Evolutionary conservation across 2,888 invertebrate genomes (phyloP).

Genomic region (Spilosoma lubricipeda): DNA sequence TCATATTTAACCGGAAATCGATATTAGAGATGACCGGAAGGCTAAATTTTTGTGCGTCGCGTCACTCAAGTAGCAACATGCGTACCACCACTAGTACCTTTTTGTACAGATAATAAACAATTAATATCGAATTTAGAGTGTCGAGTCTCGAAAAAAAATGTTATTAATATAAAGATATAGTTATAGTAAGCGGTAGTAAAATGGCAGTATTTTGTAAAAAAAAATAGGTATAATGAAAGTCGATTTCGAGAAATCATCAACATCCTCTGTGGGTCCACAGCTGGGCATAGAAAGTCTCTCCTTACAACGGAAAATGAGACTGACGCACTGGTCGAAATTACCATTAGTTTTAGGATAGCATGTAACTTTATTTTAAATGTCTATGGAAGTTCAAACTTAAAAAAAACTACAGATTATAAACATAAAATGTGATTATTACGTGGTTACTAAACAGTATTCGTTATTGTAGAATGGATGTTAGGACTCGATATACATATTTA

Average conservation of each 20-base stretch:
- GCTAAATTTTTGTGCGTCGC: conserved; percentile 67
- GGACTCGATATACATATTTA: neutral
- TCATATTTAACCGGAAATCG: conserved; percentile 60
- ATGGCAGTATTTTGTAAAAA: neutral
- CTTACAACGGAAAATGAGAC: no score
- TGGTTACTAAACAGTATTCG: no score
- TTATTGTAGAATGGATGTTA: no score
- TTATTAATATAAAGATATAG: no score
- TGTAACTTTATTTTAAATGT: neutral
- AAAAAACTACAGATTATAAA: neutral
- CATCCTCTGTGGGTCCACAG: no score
- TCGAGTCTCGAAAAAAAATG: neutral
- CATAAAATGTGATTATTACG: neutral
- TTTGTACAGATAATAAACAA: conserved; percentile 31
- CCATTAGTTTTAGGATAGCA: neutral
- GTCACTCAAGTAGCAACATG: no score
- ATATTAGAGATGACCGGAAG: conserved; percentile 76
- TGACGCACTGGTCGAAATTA: no score
- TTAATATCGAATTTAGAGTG: conserved; percentile 3
- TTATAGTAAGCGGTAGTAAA: neutral
- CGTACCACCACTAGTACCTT: conserved; percentile 38
- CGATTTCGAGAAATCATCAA: neutral
- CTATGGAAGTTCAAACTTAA: no score
- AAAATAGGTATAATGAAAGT: no score
- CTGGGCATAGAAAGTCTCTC: no score